Conservation (phyloP, 30 jellyfish, hydroid and myxozoan species). For the Chrysaora quinquecirrha region DNA sequence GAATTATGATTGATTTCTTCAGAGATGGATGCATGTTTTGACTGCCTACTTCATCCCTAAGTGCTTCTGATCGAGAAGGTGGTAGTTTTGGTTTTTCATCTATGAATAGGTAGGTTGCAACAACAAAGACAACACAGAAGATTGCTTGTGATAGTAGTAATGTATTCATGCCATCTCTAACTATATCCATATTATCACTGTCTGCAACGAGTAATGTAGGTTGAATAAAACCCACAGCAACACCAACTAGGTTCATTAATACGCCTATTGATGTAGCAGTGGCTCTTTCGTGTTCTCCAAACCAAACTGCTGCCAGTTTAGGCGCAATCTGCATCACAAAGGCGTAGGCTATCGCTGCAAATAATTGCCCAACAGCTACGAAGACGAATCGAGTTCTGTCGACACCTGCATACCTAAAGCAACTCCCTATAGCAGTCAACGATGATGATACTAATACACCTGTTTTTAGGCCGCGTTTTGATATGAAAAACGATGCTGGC, state of each 20-base stretch:
- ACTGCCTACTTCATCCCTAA: constrained; percentile 24
- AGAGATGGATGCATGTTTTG: constrained; percentile 26
- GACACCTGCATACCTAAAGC: constrained; percentile 72
- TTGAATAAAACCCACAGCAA: constrained; percentile 84
- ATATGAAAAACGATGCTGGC: constrained; percentile 78
- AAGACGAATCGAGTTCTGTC: constrained; percentile 49
- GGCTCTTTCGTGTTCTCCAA: constrained; percentile 89
- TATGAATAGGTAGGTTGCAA: constrained; percentile 29
- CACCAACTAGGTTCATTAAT: constrained; percentile 84
- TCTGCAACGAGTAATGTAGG: constrained; percentile 72
- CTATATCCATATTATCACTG: constrained; percentile 25
- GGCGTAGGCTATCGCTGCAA: constrained; percentile 79
- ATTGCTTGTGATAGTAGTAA: constrained; percentile 64
- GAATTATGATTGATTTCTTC: constrained; percentile 29
- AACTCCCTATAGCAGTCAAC: constrained; percentile 49
- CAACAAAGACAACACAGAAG: constrained; percentile 42
- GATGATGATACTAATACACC: constrained; percentile 68
- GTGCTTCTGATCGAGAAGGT: constrained; percentile 66
- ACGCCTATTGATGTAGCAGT: constrained; percentile 89
- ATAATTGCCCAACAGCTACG: constrained; percentile 73
- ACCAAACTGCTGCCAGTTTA: constrained; percentile 88
- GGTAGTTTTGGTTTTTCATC: constrained; percentile 69
- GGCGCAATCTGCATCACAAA: constrained; percentile 83
- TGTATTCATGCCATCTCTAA: constrained; percentile 34
- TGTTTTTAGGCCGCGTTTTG: constrained; percentile 64